Percentiles rank a stretch among this genome's conserved stretches.
phyloP scores from a whole-genome alignment of 2,888 invertebrate genomes.

The Disparrhopalites patrizii region DNA sequence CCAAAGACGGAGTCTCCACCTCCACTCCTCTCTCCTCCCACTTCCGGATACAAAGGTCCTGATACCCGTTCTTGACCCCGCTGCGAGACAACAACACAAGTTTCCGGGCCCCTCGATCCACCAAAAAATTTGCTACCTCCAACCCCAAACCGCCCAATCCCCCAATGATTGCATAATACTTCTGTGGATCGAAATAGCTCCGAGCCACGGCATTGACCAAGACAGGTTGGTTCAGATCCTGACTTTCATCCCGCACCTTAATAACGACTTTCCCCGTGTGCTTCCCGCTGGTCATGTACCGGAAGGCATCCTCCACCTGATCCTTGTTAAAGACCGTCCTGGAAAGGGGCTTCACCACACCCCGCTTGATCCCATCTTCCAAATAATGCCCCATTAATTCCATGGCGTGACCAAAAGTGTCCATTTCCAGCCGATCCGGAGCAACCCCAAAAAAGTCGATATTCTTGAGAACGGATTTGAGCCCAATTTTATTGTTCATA shows the following conservation, averaged over 20 bases:
- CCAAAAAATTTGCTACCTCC: slow-evolving; percentile 19
- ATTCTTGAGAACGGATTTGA: slow-evolving; percentile 92
- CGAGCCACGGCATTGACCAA: slow-evolving; percentile 54
- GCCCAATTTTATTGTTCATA: slow-evolving; percentile 72
- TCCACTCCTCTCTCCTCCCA: slow-evolving; percentile 68
- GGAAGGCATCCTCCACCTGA: slow-evolving; percentile 69
- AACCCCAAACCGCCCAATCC: slow-evolving; percentile 29
- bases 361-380: slow-evolving; percentile 60
- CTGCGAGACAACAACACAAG: slow-evolving; percentile 16
- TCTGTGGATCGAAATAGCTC: slow-evolving; percentile 57
- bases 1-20: slow-evolving; percentile 62
- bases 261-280: slow-evolving; percentile 75
- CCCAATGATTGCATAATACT: slow-evolving; percentile 59
- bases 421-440: slow-evolving; percentile 84
- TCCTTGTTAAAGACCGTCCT: slow-evolving; percentile 62
- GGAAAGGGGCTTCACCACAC: slow-evolving; percentile 66
- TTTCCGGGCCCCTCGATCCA: slow-evolving; percentile 15
- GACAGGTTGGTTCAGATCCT: slow-evolving; percentile 49
- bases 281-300: slow-evolving; percentile 68
- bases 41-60: slow-evolving; percentile 7
- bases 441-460: slow-evolving; percentile 96
- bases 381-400: slow-evolving; percentile 58
- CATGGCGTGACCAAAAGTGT: slow-evolving; percentile 61
- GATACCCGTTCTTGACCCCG: slow-evolving; percentile 24
- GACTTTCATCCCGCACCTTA: slow-evolving; percentile 52